Evolutionary conservation across 1,140 invertebrate species (phyloP), one percentile per base, ranked within the genome.

Genomic region (Melitaea cinxia): DNA sequence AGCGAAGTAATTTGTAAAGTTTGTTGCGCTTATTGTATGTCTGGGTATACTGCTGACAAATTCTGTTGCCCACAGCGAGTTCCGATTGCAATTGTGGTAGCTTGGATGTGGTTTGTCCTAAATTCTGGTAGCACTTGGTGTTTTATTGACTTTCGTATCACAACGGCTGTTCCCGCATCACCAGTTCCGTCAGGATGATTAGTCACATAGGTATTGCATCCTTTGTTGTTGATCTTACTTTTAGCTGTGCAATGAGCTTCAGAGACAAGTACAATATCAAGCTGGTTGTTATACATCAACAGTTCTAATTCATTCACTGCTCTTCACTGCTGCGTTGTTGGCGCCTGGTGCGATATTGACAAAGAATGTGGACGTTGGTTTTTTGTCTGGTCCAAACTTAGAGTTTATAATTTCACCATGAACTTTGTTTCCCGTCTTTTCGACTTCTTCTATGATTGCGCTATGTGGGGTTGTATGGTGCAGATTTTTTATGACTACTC

Each of bases 131-230:
- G 3, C 15, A 26, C 7, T 23, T 59, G 37, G 14, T 73, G 71
- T 58, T 68, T 70, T 3, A 73, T 58, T 1, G 19, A 15, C 0
- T 21, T 53, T 28, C 42, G 65, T n/a, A 78, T 59, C 6, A 74
- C 19, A 6, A 78, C 23, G 0, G 69, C 65, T 7, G 64, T 71
- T n/a, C 72, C 72, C 12, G 26, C 72, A 45, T 79, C 68, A 3
- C 53, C 58, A 26, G 58, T 73, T 7, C 74, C 74, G 55, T 75
- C 72, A 17, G 75, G 72, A 30, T 75, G 65, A 39, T 37, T 33
- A 5, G 66, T 75, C 5, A 45, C 0, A 10, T 70, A 72, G 4
- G 30, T 37, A 19, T 35, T 6, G 15, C 30, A 72, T 2, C 23
- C 35, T 21, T 60, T 50, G 5, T n/a, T n/a, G n/a, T n/a, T n/a